Percentiles rank a stretch among this genome's conserved stretches.
phyloP scores from a whole-genome alignment of 1,140 invertebrate species.

The Littorina saxatilis region DNA sequence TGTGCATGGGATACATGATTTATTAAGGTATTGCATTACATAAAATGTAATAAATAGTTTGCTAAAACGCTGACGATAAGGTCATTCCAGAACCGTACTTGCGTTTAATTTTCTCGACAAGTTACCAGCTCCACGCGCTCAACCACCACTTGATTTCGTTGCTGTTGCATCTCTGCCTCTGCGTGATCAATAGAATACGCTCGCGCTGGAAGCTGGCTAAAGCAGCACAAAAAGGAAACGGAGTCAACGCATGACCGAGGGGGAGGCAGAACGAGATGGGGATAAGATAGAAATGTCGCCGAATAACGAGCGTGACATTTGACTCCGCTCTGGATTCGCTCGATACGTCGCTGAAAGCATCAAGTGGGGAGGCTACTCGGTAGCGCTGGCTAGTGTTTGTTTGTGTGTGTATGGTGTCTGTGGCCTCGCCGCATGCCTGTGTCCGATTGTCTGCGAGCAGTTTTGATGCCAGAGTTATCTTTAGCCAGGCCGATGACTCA shows the following conservation, averaged over 20 bases:
- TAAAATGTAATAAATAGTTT: background rate
- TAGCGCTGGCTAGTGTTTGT: background rate
- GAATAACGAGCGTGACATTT: background rate
- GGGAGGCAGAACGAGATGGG: too few species aligned
- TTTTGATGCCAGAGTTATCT: conserved; percentile 39
- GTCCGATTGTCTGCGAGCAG: background rate
- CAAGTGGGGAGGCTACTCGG: background rate
- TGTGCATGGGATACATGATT: background rate
- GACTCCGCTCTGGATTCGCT: background rate
- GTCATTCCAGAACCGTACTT: too few species aligned
- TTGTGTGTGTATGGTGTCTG: too few species aligned
- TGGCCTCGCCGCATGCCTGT: background rate
- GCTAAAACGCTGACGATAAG: background rate
- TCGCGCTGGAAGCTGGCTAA: background rate
- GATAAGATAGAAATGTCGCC: too few species aligned
- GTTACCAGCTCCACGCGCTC: too few species aligned
- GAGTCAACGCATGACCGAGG: too few species aligned
- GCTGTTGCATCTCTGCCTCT: background rate
- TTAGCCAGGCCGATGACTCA: conserved; percentile 39
- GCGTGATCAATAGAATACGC: conserved; percentile 6
- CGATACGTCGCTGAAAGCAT: background rate
- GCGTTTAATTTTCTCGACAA: too few species aligned
- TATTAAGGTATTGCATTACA: background rate
- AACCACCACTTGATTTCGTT: background rate
- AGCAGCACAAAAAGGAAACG: too few species aligned